Conservation (phyloP, 2,888 invertebrate genomes). For the Dasysyrphus albostriatus region DNA sequence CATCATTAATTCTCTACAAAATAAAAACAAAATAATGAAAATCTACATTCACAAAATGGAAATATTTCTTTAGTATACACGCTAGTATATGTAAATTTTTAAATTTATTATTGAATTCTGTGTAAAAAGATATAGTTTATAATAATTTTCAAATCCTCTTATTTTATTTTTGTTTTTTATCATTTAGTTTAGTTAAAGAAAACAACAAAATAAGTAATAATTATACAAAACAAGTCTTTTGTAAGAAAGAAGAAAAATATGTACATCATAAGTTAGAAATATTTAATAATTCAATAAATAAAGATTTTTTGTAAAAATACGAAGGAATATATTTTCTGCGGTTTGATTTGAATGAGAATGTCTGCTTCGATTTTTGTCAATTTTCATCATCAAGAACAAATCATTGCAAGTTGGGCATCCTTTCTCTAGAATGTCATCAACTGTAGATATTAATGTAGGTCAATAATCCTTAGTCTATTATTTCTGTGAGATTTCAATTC, state of each 20-base stretch:
- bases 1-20: conserved; percentile 26
- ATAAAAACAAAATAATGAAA: conserved; percentile 13
- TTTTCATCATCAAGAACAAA: too few species aligned
- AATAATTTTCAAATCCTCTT: conserved; percentile 36
- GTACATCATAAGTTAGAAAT: conserved; percentile 70
- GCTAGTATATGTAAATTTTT: conserved; percentile 20
- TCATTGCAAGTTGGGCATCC: too few species aligned
- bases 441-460: too few species aligned
- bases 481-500: too few species aligned
- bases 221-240: conserved; percentile 48
- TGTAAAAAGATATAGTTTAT: conserved; percentile 67
- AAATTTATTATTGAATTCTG: conserved; percentile 41
- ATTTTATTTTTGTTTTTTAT: conserved; percentile 26
- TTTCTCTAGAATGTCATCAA: too few species aligned
- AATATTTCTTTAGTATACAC: conserved; percentile 31
- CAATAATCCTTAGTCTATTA: too few species aligned
- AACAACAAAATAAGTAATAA: conserved; percentile 31
- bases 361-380: too few species aligned
- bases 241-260: conserved; percentile 57
- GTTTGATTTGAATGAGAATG: conserved; percentile 12
- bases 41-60: conserved; percentile 39
- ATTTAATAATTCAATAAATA: conserved; percentile 72
- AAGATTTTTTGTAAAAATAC: conserved; percentile 75
- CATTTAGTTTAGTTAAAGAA: conserved; percentile 69
- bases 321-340: conserved; percentile 54